These are phyloP conservation scores for Trematocara unimaculatum DNA, from an alignment of 2,113 vertebrate species.

Conservation along the genomic window DNA sequence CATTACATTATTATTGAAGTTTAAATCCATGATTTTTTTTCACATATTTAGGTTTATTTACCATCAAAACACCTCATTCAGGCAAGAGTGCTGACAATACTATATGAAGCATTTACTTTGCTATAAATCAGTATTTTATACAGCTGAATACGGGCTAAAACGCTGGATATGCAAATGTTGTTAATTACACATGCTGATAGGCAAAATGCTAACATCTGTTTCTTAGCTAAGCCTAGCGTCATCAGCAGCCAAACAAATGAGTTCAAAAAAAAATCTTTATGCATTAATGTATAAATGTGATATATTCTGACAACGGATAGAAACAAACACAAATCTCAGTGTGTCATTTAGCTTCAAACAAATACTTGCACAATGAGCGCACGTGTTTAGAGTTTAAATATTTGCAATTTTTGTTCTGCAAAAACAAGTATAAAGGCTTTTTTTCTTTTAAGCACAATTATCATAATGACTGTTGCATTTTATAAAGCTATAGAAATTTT, in stretches of 20 bases:
- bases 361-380: conserved; percentile 57
- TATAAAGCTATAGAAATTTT: neutral
- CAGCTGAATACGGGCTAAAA: conserved; percentile 46
- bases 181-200: conserved; percentile 78
- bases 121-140: conserved; percentile 59
- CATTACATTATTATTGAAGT: neutral
- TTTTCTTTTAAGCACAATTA: neutral
- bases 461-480: neutral
- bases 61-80: neutral
- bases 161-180: conserved; percentile 71
- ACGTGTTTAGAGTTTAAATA: conserved; percentile 46
- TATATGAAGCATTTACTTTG: conserved; percentile 3
- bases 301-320: conserved; percentile 59
- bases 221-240: conserved; percentile 58
- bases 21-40: neutral
- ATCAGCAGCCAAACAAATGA: conserved; percentile 57
- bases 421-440: conserved; percentile 2
- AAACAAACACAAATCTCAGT: conserved; percentile 59
- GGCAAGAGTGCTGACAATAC: neutral
- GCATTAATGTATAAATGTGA: conserved; percentile 59
- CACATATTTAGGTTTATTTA: neutral
- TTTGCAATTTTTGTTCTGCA: conserved; percentile 9
- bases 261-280: conserved; percentile 22
- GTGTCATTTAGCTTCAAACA: conserved; percentile 45
- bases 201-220: conserved; percentile 75